Evolutionary conservation across 1,140 invertebrate species (phyloP), one percentile per base, ranked within the genome.

Genomic region (Carposina sasakii): DNA sequence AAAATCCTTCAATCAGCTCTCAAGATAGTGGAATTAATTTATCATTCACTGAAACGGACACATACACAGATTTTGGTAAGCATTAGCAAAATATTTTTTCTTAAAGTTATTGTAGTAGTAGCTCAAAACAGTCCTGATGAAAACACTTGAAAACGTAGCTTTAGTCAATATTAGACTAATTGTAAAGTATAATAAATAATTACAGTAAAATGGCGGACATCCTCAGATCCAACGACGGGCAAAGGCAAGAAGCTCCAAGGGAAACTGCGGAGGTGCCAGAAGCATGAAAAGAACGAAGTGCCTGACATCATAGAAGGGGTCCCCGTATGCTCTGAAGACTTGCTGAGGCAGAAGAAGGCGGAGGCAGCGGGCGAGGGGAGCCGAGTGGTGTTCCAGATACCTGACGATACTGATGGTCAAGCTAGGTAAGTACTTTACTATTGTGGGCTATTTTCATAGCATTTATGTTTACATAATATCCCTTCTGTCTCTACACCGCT

Each of bases 21-120:
- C 91, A 92, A 66, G 92, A 93, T 63, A 92, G 91, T 58, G 92
- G 91, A 1, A 93, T 93, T 31, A 92, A 92, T 66, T 78, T 92
- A 62, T 90, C 88, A 8, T 92, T 91, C 72, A 88, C 90, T 41
- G 91, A 93, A 57, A 89, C 87, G n/a, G 91, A 92, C 36, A 78
- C 76, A 37, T 79, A 78, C 63, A 53, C 69, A 45, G 81, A 84
- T 37, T 75, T 77, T 40, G 78, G 81, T 81, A 60, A 76, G 79
- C 53, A 44, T 26, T 50, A 30, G 15, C 40, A 42, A n/a, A n/a
- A n/a, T n/a, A n/a, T n/a, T n/a, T n/a, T n/a, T n/a, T n/a, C n/a
- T n/a, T n/a, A n/a, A n/a, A n/a, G n/a, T n/a, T n/a, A n/a, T n/a
- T n/a, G n/a, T n/a, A n/a, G n/a, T n/a, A n/a, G n/a, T n/a, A n/a